Evolutionary conservation across 2,888 invertebrate genomes (phyloP).

Genomic region (Dolichomitus sp.): DNA sequence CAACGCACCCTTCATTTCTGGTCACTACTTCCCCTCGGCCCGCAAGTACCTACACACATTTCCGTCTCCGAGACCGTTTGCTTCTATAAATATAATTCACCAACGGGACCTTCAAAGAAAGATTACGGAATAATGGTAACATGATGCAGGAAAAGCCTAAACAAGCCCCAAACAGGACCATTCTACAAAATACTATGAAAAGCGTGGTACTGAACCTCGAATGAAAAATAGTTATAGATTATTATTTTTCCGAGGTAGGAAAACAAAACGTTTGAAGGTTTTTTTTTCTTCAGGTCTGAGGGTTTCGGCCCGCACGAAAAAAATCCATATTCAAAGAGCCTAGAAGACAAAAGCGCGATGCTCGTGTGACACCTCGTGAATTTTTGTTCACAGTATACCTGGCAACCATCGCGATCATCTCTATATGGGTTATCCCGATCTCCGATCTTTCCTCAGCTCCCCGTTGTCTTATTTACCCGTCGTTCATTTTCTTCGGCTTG

Average conservation of each 20-base stretch:
- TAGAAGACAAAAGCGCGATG: slow-evolving; percentile 58
- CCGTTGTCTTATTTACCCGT: slow-evolving; percentile 76
- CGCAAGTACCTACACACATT: slow-evolving; percentile 2
- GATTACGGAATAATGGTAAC: slow-evolving; percentile 25
- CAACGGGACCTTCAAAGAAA: slow-evolving; percentile 15
- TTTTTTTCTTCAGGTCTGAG: slow-evolving; percentile 3
- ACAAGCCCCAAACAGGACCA: slow-evolving; percentile 36
- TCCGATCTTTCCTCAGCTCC: slow-evolving; percentile 55
- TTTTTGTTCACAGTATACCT: slow-evolving; percentile 55
- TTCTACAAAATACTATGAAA: slow-evolving; percentile 7
- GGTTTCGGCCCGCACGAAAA: slow-evolving; percentile 5
- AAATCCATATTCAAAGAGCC: slow-evolving; percentile 58
- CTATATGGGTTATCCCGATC: slow-evolving; percentile 58
- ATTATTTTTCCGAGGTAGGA: slow-evolving; percentile 43
- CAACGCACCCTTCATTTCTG: slow-evolving; percentile 36
- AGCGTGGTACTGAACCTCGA: neutral
- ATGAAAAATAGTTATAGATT: slow-evolving; percentile 38
- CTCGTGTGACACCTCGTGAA: slow-evolving; percentile 69
- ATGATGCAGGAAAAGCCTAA: slow-evolving; percentile 26
- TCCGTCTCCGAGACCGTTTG: slow-evolving; percentile 50
- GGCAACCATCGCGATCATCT: slow-evolving; percentile 28
- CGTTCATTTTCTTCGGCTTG: slow-evolving; percentile 63
- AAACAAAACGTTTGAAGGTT: slow-evolving; percentile 33
- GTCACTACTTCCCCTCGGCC: neutral
- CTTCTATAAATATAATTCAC: slow-evolving; percentile 30